phyloP scores from a whole-genome alignment of 2,888 invertebrate species.

The Drosophila rellima region DNA sequence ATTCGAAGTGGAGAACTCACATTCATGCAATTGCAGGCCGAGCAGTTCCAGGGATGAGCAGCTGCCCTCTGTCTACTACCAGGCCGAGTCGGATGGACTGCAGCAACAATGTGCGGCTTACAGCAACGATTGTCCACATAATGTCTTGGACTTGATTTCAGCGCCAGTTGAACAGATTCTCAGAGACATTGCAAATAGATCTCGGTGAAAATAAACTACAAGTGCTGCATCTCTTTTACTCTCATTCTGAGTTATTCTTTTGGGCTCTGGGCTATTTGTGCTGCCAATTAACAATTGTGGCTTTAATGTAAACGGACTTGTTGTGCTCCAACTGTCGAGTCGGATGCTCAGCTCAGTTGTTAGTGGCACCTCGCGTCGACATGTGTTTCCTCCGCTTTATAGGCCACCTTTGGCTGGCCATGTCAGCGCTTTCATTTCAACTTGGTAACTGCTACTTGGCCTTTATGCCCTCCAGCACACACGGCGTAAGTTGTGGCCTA shows the following conservation, averaged over 20 bases:
- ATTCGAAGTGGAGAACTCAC: neutral
- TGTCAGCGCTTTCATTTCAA: conserved; percentile 16
- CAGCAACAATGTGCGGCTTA: conserved; percentile 65
- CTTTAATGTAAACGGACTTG: conserved; percentile 42
- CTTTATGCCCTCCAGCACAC: conserved; percentile 81
- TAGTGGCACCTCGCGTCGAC: conserved; percentile 27
- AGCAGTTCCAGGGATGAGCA: conserved; percentile 80
- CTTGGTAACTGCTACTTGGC: conserved; percentile 60
- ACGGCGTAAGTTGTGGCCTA: conserved; percentile 76
- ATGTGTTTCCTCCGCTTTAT: conserved; percentile 30
- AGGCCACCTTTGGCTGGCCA: conserved; percentile 20
- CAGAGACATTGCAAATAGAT: conserved; percentile 46
- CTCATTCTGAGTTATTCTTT: neutral
- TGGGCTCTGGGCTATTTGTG: conserved; percentile 33
- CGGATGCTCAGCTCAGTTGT: conserved; percentile 40
- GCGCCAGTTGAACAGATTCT: conserved; percentile 77
- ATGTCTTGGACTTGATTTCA: conserved; percentile 81
- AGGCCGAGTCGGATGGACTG: conserved; percentile 80
- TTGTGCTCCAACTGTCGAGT: conserved; percentile 3
- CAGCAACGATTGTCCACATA: conserved; percentile 65
- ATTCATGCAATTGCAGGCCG: conserved; percentile 58
- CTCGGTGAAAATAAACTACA: conserved; percentile 61
- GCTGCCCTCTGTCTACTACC: conserved; percentile 74
- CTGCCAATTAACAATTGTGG: conserved; percentile 50
- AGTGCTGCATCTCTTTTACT: conserved; percentile 4